Evolutionary conservation across 2,797 vertebrate genomes (phyloP).

Genomic region (Columba guinea): DNA sequence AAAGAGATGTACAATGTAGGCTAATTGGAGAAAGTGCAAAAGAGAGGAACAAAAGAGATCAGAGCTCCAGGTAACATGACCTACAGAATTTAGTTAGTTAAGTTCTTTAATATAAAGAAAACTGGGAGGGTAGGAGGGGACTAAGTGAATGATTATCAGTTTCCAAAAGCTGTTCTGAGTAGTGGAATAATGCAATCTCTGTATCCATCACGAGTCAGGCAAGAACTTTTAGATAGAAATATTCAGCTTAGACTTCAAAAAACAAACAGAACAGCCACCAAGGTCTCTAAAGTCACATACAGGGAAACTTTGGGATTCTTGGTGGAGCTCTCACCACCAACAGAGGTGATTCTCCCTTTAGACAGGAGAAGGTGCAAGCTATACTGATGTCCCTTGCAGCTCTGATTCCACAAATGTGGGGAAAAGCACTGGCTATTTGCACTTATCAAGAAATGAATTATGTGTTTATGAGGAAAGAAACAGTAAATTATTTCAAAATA

Average conservation of each 20-base stretch:
- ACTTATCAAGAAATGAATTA: not conserved
- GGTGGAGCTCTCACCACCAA: not conserved
- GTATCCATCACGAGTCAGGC: not conserved
- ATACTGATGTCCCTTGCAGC: not conserved
- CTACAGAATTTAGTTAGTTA: not conserved
- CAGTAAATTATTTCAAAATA: not conserved
- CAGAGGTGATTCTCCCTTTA: fast-evolving
- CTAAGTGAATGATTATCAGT: not conserved
- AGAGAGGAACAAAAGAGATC: not conserved
- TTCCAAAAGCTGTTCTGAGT: not conserved
- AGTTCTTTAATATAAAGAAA: not conserved
- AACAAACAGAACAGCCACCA: not conserved
- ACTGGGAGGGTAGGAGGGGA: not conserved
- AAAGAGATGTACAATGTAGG: not conserved
- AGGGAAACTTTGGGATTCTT: not conserved
- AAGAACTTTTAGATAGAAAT: not conserved
- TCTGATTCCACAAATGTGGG: not conserved
- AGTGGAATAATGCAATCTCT: too few relatives aligned
- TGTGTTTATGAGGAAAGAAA: not conserved
- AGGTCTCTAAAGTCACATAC: not conserved
- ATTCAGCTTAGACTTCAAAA: not conserved
- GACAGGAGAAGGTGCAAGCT: not conserved
- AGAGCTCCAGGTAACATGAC: not conserved
- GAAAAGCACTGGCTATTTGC: not conserved
- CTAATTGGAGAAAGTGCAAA: not conserved